Conservation (phyloP, 2,888 invertebrate species). For the Nemapogon koenigi region DNA sequence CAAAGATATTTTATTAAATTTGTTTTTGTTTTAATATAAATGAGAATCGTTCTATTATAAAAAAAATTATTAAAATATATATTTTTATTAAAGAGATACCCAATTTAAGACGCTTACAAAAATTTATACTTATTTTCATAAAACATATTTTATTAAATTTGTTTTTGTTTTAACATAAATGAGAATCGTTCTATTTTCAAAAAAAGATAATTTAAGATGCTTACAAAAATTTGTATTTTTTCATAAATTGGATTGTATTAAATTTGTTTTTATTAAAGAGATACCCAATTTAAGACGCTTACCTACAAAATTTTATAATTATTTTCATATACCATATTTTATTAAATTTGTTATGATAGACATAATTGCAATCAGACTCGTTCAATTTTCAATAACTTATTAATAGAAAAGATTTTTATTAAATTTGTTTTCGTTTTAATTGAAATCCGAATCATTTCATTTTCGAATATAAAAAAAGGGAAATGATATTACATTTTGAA, state of each 20-base stretch:
- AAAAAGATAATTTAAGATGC: not conserved
- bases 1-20: slow-evolving; percentile 3
- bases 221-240: not conserved
- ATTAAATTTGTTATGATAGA: too few relatives aligned
- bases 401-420: too few relatives aligned
- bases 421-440: not conserved
- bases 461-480: slow-evolving; percentile 1
- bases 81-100: slow-evolving; percentile 12
- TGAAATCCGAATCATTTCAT: not conserved
- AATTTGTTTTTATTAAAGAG: not conserved
- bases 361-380: too few relatives aligned
- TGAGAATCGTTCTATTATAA: not conserved
- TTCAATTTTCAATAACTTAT: too few relatives aligned
- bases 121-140: too few relatives aligned
- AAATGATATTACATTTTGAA: slow-evolving; percentile 60
- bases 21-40: not conserved
- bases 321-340: too few relatives aligned
- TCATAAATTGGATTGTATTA: not conserved
- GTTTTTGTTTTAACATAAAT: not conserved
- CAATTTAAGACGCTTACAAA: too few relatives aligned
- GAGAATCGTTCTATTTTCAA: not conserved
- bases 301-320: not conserved
- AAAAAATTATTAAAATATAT: not conserved
- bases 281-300: too few relatives aligned
- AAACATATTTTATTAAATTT: too few relatives aligned